These are phyloP conservation scores for Paramormyrops kingsleyae DNA, from an alignment of 2,113 vertebrate genomes.

Conservation along the genomic window DNA sequence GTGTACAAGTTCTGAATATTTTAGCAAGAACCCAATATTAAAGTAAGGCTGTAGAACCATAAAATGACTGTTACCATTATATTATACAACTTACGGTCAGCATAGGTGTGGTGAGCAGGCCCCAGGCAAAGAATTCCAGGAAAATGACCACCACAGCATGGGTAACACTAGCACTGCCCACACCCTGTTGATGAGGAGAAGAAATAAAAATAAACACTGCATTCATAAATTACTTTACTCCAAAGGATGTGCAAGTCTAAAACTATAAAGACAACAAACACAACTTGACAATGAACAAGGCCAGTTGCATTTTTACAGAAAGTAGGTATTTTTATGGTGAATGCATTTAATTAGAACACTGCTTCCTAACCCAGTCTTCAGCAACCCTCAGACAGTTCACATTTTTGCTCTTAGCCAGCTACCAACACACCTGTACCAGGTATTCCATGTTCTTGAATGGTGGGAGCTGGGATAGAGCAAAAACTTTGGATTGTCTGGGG, in stretches of 20 bases:
- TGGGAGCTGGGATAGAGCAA: neutral
- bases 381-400: neutral
- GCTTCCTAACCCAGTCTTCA: neutral
- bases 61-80: neutral
- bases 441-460: neutral
- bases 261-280: neutral
- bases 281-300: neutral
- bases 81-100: constrained; percentile 71
- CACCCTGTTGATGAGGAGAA: constrained; percentile 66
- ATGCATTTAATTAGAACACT: neutral
- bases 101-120: constrained; percentile 89
- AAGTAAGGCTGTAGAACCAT: neutral
- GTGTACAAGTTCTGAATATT: neutral
- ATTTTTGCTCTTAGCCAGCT: neutral
- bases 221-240: neutral
- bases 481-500: neutral
- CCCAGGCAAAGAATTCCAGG: constrained; percentile 96
- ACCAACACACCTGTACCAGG: neutral
- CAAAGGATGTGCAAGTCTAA: neutral
- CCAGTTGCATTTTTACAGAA: neutral
- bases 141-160: constrained; percentile 91
- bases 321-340: neutral
- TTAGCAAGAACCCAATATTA: neutral
- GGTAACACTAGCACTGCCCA: constrained; percentile 79
- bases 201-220: neutral